A percentile compares a stretch with the other conserved stretches of the same genome.
Conservation (phyloP, 1,140 invertebrate genomes). For the Harlomillsia oculata region DNA sequence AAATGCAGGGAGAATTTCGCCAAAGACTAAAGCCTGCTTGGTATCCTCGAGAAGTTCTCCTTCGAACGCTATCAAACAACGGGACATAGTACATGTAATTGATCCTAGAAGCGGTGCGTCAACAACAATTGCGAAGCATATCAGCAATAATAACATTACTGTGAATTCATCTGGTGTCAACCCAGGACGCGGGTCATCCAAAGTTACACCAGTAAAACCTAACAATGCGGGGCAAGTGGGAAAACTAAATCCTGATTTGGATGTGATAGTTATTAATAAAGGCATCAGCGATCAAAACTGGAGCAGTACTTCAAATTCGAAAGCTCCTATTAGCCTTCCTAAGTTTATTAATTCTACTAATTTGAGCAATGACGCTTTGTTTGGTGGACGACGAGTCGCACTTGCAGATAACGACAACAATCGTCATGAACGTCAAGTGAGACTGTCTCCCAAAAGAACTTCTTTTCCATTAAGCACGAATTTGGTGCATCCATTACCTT, state of each 20-base stretch:
- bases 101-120: constrained; percentile 31
- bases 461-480: neutral
- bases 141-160: constrained; percentile 25
- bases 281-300: constrained; percentile 2
- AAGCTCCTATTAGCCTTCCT: constrained; percentile 4
- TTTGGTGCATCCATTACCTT: constrained; percentile 13
- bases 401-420: constrained; percentile 25
- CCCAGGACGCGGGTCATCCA: neutral
- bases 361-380: neutral
- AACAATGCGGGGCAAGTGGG: constrained; percentile 29
- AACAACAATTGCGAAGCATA: constrained; percentile 34
- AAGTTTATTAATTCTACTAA: neutral
- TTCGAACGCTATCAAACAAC: constrained; percentile 12
- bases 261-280: constrained; percentile 33
- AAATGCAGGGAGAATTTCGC: too few relatives aligned
- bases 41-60: neutral
- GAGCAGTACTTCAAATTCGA: neutral
- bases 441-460: neutral
- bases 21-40: neutral
- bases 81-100: constrained; percentile 33
- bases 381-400: neutral
- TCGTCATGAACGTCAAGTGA: neutral
- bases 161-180: neutral
- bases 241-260: constrained; percentile 31
- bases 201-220: constrained; percentile 18